phyloP scores from a whole-genome alignment of 2,888 invertebrate species.

The Sesia bembeciformis region DNA sequence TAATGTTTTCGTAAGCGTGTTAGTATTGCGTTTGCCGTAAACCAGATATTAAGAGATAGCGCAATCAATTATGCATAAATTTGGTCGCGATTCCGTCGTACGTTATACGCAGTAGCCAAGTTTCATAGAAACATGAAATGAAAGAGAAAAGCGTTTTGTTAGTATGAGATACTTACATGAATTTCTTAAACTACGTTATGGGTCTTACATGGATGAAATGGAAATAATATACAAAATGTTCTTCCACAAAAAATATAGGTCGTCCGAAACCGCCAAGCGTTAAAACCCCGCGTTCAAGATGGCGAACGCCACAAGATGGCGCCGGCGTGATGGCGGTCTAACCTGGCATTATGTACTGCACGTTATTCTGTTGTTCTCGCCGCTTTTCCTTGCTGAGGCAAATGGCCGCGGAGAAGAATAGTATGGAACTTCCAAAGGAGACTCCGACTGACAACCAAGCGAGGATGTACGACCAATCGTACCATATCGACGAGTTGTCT shows the following conservation, averaged over 20 bases:
- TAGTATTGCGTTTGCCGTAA: slow-evolving; percentile 66
- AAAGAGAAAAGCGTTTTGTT: slow-evolving; percentile 71
- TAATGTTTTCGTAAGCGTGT: slow-evolving; percentile 51
- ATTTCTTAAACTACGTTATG: slow-evolving; percentile 20
- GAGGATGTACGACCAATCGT: slow-evolving; percentile 91
- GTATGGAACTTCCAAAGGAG: slow-evolving; percentile 81
- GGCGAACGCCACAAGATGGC: slow-evolving; percentile 46
- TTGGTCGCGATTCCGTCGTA: slow-evolving; percentile 43
- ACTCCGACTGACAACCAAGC: slow-evolving; percentile 88
- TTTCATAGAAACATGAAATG: slow-evolving; percentile 75
- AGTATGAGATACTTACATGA: slow-evolving; percentile 55
- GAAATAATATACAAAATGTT: slow-evolving; percentile 27
- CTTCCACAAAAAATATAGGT: slow-evolving; percentile 5
- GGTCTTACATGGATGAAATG: slow-evolving; percentile 14
- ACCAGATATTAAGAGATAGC: slow-evolving; percentile 70
- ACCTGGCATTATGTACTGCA: slow-evolving; percentile 94
- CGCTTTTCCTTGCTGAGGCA: slow-evolving; percentile 85
- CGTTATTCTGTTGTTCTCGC: slow-evolving; percentile 82
- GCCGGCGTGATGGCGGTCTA: slow-evolving; percentile 56
- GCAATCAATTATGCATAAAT: slow-evolving; percentile 46
- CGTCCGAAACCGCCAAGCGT: slow-evolving; percentile 59
- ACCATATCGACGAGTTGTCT: slow-evolving; percentile 81
- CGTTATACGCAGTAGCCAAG: slow-evolving; percentile 59
- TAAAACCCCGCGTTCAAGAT: slow-evolving; percentile 34
- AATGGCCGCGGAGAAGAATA: slow-evolving; percentile 86